These are phyloP conservation scores for Trachymyrmex septentrionalis DNA, from an alignment of 1,140 invertebrate species.

Conservation along the genomic window DNA sequence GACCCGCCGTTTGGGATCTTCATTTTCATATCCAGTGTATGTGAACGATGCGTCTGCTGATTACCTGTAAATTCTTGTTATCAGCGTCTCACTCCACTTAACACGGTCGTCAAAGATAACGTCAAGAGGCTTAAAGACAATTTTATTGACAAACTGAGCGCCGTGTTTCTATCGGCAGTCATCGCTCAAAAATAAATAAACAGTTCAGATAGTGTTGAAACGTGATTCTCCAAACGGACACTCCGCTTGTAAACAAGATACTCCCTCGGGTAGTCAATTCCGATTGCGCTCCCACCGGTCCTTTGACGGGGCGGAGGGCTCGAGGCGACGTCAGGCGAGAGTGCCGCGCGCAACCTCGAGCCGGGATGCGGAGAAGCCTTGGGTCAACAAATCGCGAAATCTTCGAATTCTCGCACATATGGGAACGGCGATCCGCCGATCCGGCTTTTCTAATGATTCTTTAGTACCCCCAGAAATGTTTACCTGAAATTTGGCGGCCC, in stretches of 20 bases:
- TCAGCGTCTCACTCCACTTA: not conserved
- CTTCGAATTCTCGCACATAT: slow-evolving; percentile 71
- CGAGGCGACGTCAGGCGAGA: not conserved
- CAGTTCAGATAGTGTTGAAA: not conserved
- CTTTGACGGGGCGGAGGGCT: not conserved
- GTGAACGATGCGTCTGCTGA: slow-evolving; percentile 8
- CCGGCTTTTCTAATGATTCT: not conserved
- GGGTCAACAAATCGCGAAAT: slow-evolving; percentile 42
- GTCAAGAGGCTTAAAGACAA: not conserved
- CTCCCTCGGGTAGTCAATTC: not conserved
- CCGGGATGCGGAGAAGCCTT: not conserved
- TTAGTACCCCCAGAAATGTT: slow-evolving; percentile 3
- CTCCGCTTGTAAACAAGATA: slow-evolving; percentile 19
- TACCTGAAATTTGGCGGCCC: slow-evolving; percentile 71
- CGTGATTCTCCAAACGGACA: not conserved
- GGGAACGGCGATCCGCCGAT: slow-evolving; percentile 24
- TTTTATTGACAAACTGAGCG: not conserved
- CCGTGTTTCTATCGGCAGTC: too few species aligned
- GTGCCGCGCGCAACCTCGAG: not conserved
- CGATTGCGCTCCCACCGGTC: not conserved
- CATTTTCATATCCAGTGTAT: slow-evolving; percentile 86
- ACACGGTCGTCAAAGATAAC: not conserved
- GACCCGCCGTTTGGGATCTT: slow-evolving; percentile 87
- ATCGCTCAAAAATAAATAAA: not conserved
- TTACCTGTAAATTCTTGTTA: slow-evolving; percentile 23